Percentiles rank a stretch among this genome's conserved stretches.
Conservation (phyloP, 2,888 invertebrate species). For the Maniola hyperantus region DNA sequence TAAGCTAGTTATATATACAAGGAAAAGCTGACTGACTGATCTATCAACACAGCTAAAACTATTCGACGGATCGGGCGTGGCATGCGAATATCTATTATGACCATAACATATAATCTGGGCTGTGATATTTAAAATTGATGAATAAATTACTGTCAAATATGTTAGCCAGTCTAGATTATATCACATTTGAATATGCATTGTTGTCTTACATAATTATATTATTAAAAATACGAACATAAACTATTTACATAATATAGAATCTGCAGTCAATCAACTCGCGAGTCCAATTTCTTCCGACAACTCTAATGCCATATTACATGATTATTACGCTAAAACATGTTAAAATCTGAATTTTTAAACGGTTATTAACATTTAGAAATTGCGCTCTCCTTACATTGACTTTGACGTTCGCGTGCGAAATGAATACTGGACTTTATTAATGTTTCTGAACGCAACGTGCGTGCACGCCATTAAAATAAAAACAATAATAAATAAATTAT, state of each 20-base stretch:
- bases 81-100: too few relatives aligned
- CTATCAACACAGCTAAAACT: too few relatives aligned
- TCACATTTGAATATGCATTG: neutral
- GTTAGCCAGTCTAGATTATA: neutral
- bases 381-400: conserved; percentile 42
- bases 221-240: neutral
- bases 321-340: conserved; percentile 33
- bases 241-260: neutral
- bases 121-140: conserved; percentile 9
- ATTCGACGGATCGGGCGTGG: too few relatives aligned
- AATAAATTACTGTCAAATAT: conserved; percentile 6
- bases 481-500: conserved; percentile 30
- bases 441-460: conserved; percentile 42
- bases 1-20: too few relatives aligned
- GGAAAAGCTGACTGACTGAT: too few relatives aligned
- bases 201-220: neutral
- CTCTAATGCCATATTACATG: conserved; percentile 32
- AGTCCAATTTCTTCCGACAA: conserved; percentile 25
- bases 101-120: neutral
- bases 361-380: conserved; percentile 45
- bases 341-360: conserved; percentile 36
- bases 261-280: conserved; percentile 21
- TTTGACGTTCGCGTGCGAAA: conserved; percentile 40
- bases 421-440: conserved; percentile 40
- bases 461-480: conserved; percentile 45